phyloP scores from a whole-genome alignment of 2,113 vertebrate genomes.

The Euleptes europaea region DNA sequence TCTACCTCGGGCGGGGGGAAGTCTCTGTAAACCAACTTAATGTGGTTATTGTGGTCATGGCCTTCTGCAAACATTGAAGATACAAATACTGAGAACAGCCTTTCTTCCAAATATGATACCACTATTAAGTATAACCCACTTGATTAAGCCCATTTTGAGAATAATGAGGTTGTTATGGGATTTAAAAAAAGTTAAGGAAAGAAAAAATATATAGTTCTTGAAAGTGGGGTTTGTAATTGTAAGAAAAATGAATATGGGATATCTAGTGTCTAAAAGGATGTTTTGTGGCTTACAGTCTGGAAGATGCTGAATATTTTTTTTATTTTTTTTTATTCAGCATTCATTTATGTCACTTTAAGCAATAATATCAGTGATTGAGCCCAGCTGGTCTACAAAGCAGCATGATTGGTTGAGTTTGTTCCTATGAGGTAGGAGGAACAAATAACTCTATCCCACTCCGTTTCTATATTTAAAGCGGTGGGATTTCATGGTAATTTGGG shows the following conservation, averaged over 20 bases:
- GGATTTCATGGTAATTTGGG: background rate
- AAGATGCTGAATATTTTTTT: conserved; percentile 48
- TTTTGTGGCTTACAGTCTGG: conserved; percentile 11
- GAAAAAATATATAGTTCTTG: conserved; percentile 40
- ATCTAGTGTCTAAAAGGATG: conserved; percentile 28
- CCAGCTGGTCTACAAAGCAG: conserved; percentile 14
- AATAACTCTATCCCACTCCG: background rate
- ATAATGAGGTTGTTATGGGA: conserved; percentile 17
- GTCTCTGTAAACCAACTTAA: conserved; percentile 32
- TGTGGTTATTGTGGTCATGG: conserved; percentile 33
- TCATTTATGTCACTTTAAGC: conserved; percentile 53
- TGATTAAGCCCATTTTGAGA: conserved; percentile 18
- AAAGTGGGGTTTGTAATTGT: conserved; percentile 14
- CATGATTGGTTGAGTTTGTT: conserved; percentile 43
- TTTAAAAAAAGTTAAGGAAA: conserved; percentile 28
- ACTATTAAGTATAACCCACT: conserved; percentile 51
- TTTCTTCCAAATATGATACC: conserved; percentile 47
- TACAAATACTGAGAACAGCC: conserved; percentile 29
- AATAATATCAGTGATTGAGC: conserved; percentile 45
- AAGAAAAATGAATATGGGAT: conserved; percentile 20
- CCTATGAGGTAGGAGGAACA: background rate
- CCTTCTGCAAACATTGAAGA: conserved; percentile 48
- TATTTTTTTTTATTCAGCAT: conserved; percentile 59
- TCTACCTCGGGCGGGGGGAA: conserved; percentile 36
- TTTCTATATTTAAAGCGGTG: background rate